These are phyloP conservation scores for Bombyx mori DNA, from an alignment of 1,140 invertebrate genomes.

Conservation along the genomic window ASM3026992v2 NC_085122.1:13282501-13283000, in stretches of 20 bases:
- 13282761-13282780: conserved; percentile 53
- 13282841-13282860: conserved; percentile 68
- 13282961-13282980: conserved; percentile 45
- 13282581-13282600: too few species aligned
- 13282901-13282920: conserved; percentile 33
- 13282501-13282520: too few species aligned
- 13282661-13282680: background rate
- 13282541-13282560: too few species aligned
- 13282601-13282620: too few species aligned
- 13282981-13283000: conserved; percentile 50
- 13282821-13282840: conserved; percentile 67
- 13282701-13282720: conserved; percentile 3
- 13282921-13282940: conserved; percentile 67
- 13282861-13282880: conserved; percentile 68
- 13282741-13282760: conserved; percentile 23
- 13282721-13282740: conserved; percentile 33
- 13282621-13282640: too few species aligned
- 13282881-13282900: conserved; percentile 49
- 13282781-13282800: conserved; percentile 44
- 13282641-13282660: too few species aligned
- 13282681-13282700: background rate
- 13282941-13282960: conserved; percentile 64
- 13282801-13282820: conserved; percentile 42
- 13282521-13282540: too few species aligned
- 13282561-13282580: too few species aligned